Base-by-base conservation (phyloP, 2,113 vertebrate genomes). In the Donacobius atricapilla region DNA sequence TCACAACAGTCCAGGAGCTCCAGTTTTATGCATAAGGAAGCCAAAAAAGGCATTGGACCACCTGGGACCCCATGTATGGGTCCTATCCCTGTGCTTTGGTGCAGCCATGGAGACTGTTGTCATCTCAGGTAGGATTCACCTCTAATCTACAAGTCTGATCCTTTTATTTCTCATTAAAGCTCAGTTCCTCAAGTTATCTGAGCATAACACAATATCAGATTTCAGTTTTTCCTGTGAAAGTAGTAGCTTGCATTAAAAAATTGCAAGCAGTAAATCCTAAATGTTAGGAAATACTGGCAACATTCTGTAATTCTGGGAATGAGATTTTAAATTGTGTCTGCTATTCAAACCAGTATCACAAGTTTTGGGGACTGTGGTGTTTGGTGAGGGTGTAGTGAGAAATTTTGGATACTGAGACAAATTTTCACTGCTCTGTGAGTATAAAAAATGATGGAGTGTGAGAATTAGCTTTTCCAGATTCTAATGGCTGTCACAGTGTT, bases 391-490 rank as follows among this genome's bases (percentile, higher is more conserved):
- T 70, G 27, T 39, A 47, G 35, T 33, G 50, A 84, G 85, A 57
- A 85, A 73, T 11, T 66, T 33, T 76, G 56, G 66, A 25, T 35
- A 39, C 28, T 56, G 33, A 76, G 45, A 39, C 47, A 57, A 8
- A 7, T 47, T 88, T 80, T 65, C 54, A 66, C 35, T 1, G 0
- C 47, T 54, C 24, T 66, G 10, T 11, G 30, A 72, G 10, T 39
- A 20, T 54, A 83, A 71, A 61, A 87, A 40, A 35, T 35, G 28
- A 45, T 37, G 7, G 7, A 22, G 15, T 30, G 11, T 66, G 50
- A 50, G 42, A 89, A 81, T 84, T 64, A 54, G 37, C 45, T 90
- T 94, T 88, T 81, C 39, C 51, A 51, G 60, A 13, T 28, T 83
- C 39, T 68, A 33, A 64, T 40, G 71, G 25, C 40, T 92, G 51